phyloP scores from a whole-genome alignment of 1,140 invertebrate genomes.

The Musca domestica region DNA sequence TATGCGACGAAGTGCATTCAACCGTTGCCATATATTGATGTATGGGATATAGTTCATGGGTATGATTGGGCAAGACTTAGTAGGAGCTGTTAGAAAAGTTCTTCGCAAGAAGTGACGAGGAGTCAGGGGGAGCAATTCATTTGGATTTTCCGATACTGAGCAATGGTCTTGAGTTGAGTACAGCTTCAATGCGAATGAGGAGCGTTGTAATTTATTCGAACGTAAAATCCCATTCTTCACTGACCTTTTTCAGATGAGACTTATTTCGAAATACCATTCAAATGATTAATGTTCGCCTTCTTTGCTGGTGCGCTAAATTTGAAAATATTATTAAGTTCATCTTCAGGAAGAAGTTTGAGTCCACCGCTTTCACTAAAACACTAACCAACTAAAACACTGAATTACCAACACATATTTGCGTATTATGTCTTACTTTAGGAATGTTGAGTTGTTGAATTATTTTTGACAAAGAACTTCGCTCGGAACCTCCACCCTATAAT shows the following conservation, averaged over 20 bases:
- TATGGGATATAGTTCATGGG: background rate
- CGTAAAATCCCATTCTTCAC: background rate
- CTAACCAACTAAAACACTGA: background rate
- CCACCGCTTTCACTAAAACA: background rate
- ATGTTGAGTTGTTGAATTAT: background rate
- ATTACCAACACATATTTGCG: background rate
- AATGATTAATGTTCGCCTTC: background rate
- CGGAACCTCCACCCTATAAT: background rate
- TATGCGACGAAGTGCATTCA: background rate
- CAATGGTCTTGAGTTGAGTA: constrained; percentile 10
- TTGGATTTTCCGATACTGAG: background rate
- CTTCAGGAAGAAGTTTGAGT: no score
- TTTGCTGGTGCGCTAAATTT: background rate
- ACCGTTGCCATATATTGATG: background rate
- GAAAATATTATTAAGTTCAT: background rate
- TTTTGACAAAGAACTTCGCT: background rate
- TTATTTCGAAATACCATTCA: background rate
- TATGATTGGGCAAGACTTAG: background rate
- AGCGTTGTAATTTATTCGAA: constrained; percentile 7
- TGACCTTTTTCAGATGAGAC: background rate
- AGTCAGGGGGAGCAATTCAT: no score
- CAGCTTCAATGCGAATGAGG: background rate
- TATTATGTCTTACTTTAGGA: background rate
- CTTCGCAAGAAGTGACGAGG: constrained; percentile 5
- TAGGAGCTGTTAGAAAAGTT: background rate